Evolutionary conservation across 2,888 invertebrate species (phyloP).

Genomic region (Deilephila porcellus): DNA sequence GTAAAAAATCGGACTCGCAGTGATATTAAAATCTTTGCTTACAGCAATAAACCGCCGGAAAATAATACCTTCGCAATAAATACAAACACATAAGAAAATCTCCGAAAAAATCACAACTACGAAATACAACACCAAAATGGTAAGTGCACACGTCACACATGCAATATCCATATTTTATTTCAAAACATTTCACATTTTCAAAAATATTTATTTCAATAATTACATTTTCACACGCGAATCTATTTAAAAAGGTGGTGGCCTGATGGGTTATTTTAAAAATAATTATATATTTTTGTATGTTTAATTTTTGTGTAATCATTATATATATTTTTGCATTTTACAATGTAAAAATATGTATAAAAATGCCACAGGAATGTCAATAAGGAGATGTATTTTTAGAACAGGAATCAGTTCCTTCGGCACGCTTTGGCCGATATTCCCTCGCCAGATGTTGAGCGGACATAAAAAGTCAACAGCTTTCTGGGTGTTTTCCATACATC

Average conservation of each 20-base stretch:
- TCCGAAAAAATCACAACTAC: conserved; percentile 27
- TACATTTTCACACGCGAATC: not conserved
- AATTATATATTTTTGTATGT: not conserved
- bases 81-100: conserved; percentile 24
- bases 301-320: not conserved
- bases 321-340: not conserved
- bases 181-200: not conserved
- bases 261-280: not conserved
- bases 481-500: conserved; percentile 25
- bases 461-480: conserved; percentile 25
- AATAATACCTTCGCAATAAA: conserved; percentile 15
- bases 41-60: conserved; percentile 20
- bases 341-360: not conserved
- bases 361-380: not conserved
- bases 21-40: conserved; percentile 23
- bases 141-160: conserved; percentile 27
- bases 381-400: conserved; percentile 20
- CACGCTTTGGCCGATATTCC: conserved; percentile 5
- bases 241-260: not conserved
- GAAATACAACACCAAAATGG: conserved; percentile 31
- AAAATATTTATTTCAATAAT: not conserved
- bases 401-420: conserved; percentile 20
- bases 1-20: conserved; percentile 13
- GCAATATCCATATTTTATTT: conserved; percentile 3
- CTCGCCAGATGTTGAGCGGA: conserved; percentile 25